Evolutionary conservation across 2,888 invertebrate genomes (phyloP).

Genomic region (Drosophila putrida): DNA sequence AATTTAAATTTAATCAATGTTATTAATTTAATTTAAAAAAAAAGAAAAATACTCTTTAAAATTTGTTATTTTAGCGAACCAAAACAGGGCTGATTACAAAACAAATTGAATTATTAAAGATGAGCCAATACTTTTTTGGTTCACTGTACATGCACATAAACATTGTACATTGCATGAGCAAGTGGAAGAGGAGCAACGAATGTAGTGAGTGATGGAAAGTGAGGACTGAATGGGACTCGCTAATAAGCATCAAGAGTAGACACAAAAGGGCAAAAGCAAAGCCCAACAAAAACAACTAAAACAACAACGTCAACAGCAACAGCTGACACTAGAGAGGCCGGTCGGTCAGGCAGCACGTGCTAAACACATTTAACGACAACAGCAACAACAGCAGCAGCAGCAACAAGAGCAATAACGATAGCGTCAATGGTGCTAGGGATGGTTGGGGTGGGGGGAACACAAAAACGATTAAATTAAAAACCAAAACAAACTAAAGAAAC

Average conservation of each 20-base stretch:
- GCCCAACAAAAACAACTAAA: conserved; percentile 30
- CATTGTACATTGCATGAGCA: conserved; percentile 48
- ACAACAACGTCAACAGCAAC: conserved; percentile 28
- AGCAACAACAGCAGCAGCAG: conserved; percentile 46
- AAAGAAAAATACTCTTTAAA: no score
- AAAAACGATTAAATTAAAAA: conserved; percentile 81
- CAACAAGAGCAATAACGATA: conserved; percentile 62
- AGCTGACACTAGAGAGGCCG: conserved; percentile 61
- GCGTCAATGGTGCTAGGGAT: conserved; percentile 24
- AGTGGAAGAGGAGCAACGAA: conserved; percentile 17
- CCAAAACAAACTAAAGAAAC: conserved; percentile 81
- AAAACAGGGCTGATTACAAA: no score
- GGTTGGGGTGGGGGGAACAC: conserved; percentile 42
- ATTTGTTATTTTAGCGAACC: no score
- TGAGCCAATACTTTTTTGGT: no score
- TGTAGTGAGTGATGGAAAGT: conserved; percentile 30
- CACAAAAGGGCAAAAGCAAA: conserved; percentile 75
- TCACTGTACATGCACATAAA: conserved; percentile 1
- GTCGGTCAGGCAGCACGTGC: conserved; percentile 69
- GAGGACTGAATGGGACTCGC: conserved; percentile 73
- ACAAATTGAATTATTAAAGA: no score
- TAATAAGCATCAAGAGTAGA: conserved; percentile 78
- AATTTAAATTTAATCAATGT: no score
- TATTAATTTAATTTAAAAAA: no score
- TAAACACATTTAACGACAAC: conserved; percentile 80